Conservation (phyloP, 2,888 invertebrate genomes). For the Andrena marginata region DNA sequence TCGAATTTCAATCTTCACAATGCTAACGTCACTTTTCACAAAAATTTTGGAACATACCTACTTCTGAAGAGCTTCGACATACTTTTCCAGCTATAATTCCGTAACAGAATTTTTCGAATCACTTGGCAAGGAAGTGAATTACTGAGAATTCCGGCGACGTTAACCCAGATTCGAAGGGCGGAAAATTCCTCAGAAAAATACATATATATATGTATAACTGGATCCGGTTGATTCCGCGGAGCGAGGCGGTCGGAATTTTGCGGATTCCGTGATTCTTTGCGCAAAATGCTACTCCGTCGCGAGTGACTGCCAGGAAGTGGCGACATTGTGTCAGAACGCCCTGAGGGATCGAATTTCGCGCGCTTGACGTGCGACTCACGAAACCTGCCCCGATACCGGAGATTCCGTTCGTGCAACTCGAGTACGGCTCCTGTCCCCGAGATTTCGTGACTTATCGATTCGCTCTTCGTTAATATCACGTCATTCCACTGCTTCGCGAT, state of each 20-base stretch:
- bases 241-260: neutral
- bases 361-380: slow-evolving; percentile 23
- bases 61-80: neutral
- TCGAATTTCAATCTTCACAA: neutral
- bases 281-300: slow-evolving; percentile 24
- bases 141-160: neutral
- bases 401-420: slow-evolving; percentile 29
- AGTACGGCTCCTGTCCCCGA: slow-evolving; percentile 10
- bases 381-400: slow-evolving; percentile 27
- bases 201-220: neutral
- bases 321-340: slow-evolving; percentile 43
- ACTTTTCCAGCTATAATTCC: neutral
- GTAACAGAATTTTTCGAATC: neutral
- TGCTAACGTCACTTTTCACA: neutral
- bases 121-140: slow-evolving; percentile 7
- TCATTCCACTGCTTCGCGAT: neutral
- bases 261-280: slow-evolving; percentile 35
- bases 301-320: slow-evolving; percentile 14
- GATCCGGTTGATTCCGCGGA: neutral
- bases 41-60: neutral
- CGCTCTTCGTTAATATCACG: neutral
- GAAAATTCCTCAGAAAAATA: slow-evolving; percentile 8
- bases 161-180: neutral
- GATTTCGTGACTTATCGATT: neutral
- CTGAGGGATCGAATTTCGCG: slow-evolving; percentile 35